Percentiles rank a stretch among this genome's conserved stretches.
Evolutionary conservation across 2,113 vertebrate species (phyloP).

Genomic region (Myodes glareolus): DNA sequence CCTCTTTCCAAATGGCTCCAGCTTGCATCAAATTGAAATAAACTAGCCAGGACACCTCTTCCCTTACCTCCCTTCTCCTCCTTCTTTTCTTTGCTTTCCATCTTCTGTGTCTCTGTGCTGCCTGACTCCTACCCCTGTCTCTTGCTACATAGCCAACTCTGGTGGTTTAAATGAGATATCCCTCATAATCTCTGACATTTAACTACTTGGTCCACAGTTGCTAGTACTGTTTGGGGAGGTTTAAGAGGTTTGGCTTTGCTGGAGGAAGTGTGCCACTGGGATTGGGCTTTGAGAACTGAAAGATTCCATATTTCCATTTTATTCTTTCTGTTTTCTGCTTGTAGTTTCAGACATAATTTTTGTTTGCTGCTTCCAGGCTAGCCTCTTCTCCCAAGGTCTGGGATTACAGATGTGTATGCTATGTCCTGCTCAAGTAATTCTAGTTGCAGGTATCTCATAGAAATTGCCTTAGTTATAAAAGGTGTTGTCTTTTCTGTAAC

Average conservation of each 20-base stretch:
- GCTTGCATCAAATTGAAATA: background rate
- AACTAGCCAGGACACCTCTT: background rate
- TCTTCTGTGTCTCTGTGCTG: background rate
- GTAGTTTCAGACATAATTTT: background rate
- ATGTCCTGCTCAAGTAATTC: background rate
- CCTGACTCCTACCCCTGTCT: background rate
- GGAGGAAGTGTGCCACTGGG: background rate
- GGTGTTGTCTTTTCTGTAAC: background rate
- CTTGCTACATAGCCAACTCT: background rate
- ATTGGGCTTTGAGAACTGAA: background rate
- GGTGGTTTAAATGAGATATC: background rate
- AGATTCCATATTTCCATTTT: background rate
- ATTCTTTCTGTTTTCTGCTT: background rate
- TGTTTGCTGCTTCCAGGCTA: background rate
- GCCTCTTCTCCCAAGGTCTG: background rate
- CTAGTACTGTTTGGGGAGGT: background rate
- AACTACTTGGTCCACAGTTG: background rate
- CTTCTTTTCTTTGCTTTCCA: too few species aligned
- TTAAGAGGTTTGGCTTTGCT: background rate
- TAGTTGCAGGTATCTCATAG: background rate
- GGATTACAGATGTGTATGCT: background rate
- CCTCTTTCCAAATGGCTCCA: background rate
- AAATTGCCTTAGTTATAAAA: background rate
- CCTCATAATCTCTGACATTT: background rate
- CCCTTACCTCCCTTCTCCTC: too few species aligned